Percentiles rank a stretch among this genome's conserved stretches.
Evolutionary conservation across 2,888 invertebrate species (phyloP).

Genomic region (Clitarchus hookeri): DNA sequence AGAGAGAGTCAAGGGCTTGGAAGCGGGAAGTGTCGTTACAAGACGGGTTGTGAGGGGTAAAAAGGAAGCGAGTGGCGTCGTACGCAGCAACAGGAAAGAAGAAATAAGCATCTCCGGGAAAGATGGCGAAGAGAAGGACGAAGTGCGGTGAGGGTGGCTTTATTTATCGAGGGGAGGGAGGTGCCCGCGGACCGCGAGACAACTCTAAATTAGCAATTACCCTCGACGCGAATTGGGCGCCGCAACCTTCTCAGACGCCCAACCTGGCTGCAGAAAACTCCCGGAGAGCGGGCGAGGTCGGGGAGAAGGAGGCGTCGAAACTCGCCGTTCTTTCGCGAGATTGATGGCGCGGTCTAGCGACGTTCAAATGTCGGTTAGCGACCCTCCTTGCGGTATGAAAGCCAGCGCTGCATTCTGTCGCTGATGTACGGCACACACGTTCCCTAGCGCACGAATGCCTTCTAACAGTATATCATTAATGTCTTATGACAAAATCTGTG

Average conservation of each 20-base stretch:
- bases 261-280: not conserved
- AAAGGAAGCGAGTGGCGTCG: not conserved
- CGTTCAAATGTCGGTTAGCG: not conserved
- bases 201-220: conserved; percentile 14
- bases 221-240: not conserved
- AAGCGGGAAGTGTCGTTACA: not conserved
- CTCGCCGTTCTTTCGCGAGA: not conserved
- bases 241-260: not conserved
- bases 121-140: not conserved
- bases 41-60: no score
- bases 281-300: not conserved
- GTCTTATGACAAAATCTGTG: no score
- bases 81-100: conserved; percentile 14
- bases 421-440: no score
- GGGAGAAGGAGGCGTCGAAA: not conserved
- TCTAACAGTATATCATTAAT: no score
- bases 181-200: not conserved
- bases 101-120: not conserved
- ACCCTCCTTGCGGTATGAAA: not conserved
- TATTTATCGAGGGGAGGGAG: not conserved
- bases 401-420: no score
- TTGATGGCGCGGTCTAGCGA: not conserved
- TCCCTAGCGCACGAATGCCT: no score
- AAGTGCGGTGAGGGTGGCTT: not conserved
- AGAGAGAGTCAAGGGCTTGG: not conserved